Evolutionary conservation across 2,888 invertebrate species (phyloP).

Genomic region (Tachina lurida): DNA sequence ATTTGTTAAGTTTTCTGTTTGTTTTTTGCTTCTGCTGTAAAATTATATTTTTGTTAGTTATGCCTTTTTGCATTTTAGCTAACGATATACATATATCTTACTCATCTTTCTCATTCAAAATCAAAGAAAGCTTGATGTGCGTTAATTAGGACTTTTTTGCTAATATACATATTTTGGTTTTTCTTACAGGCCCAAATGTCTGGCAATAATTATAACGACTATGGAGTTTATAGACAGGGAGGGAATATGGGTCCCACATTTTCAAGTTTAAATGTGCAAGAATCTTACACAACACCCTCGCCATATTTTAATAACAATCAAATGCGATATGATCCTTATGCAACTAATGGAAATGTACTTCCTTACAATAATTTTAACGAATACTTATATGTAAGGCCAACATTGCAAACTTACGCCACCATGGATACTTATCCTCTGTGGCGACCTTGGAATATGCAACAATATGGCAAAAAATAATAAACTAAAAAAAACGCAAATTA

Average conservation of each 20-base stretch:
- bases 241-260: conserved; percentile 61
- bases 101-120: too few relatives aligned
- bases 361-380: conserved; percentile 13
- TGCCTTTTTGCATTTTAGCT: too few relatives aligned
- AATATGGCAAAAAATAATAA: conserved; percentile 51
- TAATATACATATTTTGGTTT: background rate
- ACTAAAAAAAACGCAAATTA: background rate
- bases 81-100: too few relatives aligned
- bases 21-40: too few relatives aligned
- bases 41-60: too few relatives aligned
- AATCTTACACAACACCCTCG: conserved; percentile 8
- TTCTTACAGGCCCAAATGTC: conserved; percentile 17
- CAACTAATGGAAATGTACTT: conserved; percentile 50
- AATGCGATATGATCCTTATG: conserved; percentile 67
- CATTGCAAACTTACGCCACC: conserved; percentile 43
- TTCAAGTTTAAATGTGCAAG: conserved; percentile 48
- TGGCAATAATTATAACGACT: background rate
- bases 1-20: too few relatives aligned
- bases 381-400: conserved; percentile 20
- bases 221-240: conserved; percentile 17
- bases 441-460: background rate
- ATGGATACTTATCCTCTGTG: background rate
- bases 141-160: background rate
- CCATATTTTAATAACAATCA: background rate
- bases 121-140: too few relatives aligned